A percentile compares a stretch with the other conserved stretches of the same genome.
Conservation (phyloP, 2,113 vertebrate species). For the Pteropus alecto region DNA sequence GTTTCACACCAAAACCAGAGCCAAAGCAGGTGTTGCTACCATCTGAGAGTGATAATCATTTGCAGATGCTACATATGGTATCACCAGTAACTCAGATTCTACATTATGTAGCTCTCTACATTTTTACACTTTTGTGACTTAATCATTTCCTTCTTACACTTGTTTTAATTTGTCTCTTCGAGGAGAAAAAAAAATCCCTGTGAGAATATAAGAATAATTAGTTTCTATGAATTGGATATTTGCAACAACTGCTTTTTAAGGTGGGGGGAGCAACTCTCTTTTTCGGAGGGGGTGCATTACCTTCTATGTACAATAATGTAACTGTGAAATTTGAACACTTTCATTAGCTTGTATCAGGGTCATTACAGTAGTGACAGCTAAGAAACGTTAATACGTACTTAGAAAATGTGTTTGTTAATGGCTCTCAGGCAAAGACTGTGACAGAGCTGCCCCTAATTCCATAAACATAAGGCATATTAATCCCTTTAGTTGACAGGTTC, state of each 20-base stretch:
- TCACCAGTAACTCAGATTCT: constrained; percentile 31
- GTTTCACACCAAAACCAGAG: constrained; percentile 51
- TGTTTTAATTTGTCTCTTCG: constrained; percentile 72
- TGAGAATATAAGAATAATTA: constrained; percentile 60
- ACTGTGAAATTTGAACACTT: constrained; percentile 64
- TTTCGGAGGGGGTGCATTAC: neutral
- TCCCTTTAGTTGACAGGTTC: constrained; percentile 80
- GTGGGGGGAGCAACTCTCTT: neutral
- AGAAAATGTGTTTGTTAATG: constrained; percentile 77
- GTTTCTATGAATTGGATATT: constrained; percentile 67
- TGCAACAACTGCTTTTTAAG: constrained; percentile 2
- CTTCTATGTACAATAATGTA: neutral
- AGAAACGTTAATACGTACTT: constrained; percentile 78
- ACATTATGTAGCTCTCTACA: neutral
- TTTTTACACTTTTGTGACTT: constrained; percentile 64
- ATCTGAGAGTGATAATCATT: constrained; percentile 64
- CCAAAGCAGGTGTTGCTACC: constrained; percentile 70
- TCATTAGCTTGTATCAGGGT: constrained; percentile 62
- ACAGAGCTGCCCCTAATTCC: constrained; percentile 76
- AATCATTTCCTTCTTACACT: constrained; percentile 65
- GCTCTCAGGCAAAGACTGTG: constrained; percentile 64
- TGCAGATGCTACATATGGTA: constrained; percentile 52
- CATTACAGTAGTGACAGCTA: constrained; percentile 70
- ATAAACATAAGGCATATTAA: constrained; percentile 79
- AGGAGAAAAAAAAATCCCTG: constrained; percentile 44